Base-by-base conservation (phyloP, 2,797 vertebrate genomes). In the Anniella stebbinsi region DNA sequence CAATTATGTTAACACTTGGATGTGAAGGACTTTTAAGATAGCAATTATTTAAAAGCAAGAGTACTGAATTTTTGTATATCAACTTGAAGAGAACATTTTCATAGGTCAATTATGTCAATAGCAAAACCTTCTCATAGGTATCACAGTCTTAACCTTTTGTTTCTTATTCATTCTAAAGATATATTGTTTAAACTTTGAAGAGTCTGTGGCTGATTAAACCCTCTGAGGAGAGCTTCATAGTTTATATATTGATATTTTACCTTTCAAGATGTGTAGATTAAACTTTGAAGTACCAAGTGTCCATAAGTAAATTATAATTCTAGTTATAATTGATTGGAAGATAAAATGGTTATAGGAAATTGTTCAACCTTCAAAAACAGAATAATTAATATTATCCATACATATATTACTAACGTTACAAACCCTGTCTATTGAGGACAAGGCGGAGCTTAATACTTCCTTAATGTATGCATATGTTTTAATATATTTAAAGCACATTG, bases 81-180 rank as follows among this genome's bases (percentile, higher is more conserved):
- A 95, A 0, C 88, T 94, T 95, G 94, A 95, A 96, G 92, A 96
- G 95, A 95, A 94, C 81, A 2, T 96, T 97, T 97, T 97, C 96
- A 96, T 96, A 97, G 97, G 97, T 97, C 97, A 97, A 88, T 95
- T 95, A 93, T 97, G 97, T 97, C 97, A 97, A 96, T 96, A 96
- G 94, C 92, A 91, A 83, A 88, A 92, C 95, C 95, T 96, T 96
- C 95, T 96, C 89, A 89, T 86, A 90, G 93, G 92, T 92, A 93
- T 88, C 94, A 97, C 77, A 77, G 92, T 70, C 23, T 93, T 96
- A 97, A 95, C 95, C 96, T 97, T 97, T 97, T 93, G 92, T 95
- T 95, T 93, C 82, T 91, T 91, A 89, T 86, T 96, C 95, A 94
- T 95, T 91, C 91, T 95, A 96, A 96, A 93, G 93, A 97, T 94